Evolutionary conservation across 2,797 vertebrate genomes (phyloP).

Genomic region (Artibeus jamaicensis): DNA sequence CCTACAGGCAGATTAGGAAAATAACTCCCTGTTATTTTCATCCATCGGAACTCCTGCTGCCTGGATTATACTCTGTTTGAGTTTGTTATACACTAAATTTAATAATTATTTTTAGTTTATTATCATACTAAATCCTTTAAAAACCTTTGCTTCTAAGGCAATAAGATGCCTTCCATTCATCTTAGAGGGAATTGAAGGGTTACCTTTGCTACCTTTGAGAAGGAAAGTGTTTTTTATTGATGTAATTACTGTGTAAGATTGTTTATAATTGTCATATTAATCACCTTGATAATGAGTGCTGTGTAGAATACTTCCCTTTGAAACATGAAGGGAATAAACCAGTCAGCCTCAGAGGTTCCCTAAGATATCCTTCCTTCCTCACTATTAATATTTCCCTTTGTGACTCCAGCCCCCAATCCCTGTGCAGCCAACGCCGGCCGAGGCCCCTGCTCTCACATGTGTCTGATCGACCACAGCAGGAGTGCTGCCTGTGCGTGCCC

Average conservation of each 20-base stretch:
- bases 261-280: slow-evolving; percentile 38
- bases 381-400: slow-evolving; percentile 39
- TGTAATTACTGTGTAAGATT: neutral
- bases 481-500: slow-evolving; percentile 95
- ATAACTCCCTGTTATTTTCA: neutral
- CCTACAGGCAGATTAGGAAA: neutral
- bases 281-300: neutral
- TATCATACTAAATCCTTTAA: neutral
- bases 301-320: neutral
- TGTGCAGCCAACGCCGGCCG: slow-evolving; percentile 91
- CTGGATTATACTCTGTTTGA: neutral
- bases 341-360: neutral
- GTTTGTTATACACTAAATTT: neutral
- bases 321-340: slow-evolving; percentile 22
- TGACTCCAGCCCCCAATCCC: slow-evolving; percentile 91
- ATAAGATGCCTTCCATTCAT: neutral
- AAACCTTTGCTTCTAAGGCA: neutral
- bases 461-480: slow-evolving; percentile 95
- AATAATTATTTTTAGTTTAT: neutral
- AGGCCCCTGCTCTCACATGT: slow-evolving; percentile 97
- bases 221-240: slow-evolving; percentile 8
- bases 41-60: neutral
- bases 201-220: neutral
- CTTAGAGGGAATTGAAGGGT: neutral
- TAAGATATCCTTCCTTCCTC: neutral